Conservation (phyloP, 2,888 invertebrate species). For the Caenorhabditis sinica region DNA sequence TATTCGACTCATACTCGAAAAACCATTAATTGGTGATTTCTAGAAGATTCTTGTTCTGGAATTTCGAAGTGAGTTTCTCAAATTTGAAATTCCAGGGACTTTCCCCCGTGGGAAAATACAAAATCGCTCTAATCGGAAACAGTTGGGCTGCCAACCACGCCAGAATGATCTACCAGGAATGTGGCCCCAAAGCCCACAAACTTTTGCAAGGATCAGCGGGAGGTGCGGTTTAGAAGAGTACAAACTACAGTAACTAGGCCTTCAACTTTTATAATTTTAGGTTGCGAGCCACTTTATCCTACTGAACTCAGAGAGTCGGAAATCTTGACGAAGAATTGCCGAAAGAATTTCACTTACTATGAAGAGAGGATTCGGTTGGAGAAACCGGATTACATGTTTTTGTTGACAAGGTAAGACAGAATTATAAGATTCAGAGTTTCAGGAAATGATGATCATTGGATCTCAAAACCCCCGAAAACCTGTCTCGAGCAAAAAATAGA, state of each 20-base stretch:
- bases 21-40: too few relatives aligned
- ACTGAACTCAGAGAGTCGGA: not conserved
- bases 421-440: not conserved
- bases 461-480: too few relatives aligned
- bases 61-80: too few relatives aligned
- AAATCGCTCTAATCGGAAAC: constrained; percentile 7
- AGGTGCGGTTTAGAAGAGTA: not conserved
- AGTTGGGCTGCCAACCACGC: constrained; percentile 23
- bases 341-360: not conserved
- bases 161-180: constrained; percentile 19
- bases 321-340: not conserved
- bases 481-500: not conserved
- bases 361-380: constrained; percentile 12
- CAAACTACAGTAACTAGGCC: too few relatives aligned
- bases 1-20: too few relatives aligned
- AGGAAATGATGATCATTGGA: not conserved
- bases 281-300: constrained; percentile 5
- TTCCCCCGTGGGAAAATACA: not conserved
- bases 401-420: constrained; percentile 8
- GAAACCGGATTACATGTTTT: constrained; percentile 10
- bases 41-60: too few relatives aligned
- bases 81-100: not conserved
- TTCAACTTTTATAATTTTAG: too few relatives aligned
- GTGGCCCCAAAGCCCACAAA: not conserved
- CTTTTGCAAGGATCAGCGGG: constrained; percentile 6